Conservation (phyloP, 1,140 invertebrate genomes). For the Nephila pilipes region DNA sequence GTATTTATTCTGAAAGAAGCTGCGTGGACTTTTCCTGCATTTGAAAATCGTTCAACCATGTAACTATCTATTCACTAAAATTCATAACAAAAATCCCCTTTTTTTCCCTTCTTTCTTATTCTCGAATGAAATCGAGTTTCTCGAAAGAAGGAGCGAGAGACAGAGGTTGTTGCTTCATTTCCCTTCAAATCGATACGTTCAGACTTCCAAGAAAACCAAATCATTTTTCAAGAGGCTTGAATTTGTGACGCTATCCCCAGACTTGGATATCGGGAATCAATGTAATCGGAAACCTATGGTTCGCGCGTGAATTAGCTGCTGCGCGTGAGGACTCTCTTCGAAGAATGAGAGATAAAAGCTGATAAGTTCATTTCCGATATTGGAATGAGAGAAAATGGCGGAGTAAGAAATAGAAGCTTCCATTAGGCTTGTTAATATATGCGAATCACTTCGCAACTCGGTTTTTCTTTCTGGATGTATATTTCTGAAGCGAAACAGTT, state of each 20-base stretch:
- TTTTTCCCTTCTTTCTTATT: too few relatives aligned
- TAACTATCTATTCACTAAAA: too few relatives aligned
- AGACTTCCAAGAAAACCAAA: background rate
- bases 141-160: background rate
- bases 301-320: background rate
- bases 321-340: background rate
- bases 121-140: background rate
- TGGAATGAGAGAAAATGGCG: background rate
- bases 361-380: background rate
- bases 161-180: background rate
- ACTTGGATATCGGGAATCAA: background rate
- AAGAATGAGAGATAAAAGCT: background rate
- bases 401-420: background rate
- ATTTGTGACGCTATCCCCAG: background rate
- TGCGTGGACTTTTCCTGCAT: too few relatives aligned
- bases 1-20: too few relatives aligned
- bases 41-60: too few relatives aligned
- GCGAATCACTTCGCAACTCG: background rate
- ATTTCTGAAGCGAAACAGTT: too few relatives aligned
- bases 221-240: background rate
- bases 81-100: too few relatives aligned
- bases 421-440: background rate
- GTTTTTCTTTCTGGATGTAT: too few relatives aligned
- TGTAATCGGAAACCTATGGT: conserved; percentile 7
- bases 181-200: background rate